phyloP scores from a whole-genome alignment of 2,888 invertebrate species.

The Chirona hameri region DNA sequence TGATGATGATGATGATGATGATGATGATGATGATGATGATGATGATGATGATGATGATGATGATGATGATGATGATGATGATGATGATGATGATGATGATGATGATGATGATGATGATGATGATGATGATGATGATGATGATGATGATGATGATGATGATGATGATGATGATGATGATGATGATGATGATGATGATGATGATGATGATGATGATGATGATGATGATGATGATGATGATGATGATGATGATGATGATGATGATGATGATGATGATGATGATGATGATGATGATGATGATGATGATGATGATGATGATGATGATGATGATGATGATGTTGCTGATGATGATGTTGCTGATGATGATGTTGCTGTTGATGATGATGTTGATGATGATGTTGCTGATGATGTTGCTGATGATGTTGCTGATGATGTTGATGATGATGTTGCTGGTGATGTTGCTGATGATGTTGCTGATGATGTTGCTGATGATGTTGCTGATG shows the following conservation, averaged over 20 bases:
- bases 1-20: constrained; percentile 30
- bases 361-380: too few species aligned
- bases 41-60: constrained; percentile 31
- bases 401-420: too few species aligned
- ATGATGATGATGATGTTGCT: too few species aligned
- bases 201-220: constrained; percentile 30
- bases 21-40: constrained; percentile 30
- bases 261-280: constrained; percentile 30
- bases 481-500: too few species aligned
- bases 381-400: too few species aligned
- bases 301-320: too few species aligned
- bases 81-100: constrained; percentile 31
- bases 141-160: constrained; percentile 31
- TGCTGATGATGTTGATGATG: too few species aligned
- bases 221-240: constrained; percentile 30
- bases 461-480: too few species aligned
- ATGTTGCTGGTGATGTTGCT: too few species aligned
- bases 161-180: constrained; percentile 29
- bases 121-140: constrained; percentile 30
- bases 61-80: constrained; percentile 29
- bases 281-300: constrained; percentile 31
- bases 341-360: too few species aligned
- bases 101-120: constrained; percentile 24
- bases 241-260: constrained; percentile 25
- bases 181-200: constrained; percentile 24